Conservation (phyloP, 2,113 vertebrate genomes). For the Pardalotus punctatus region DNA sequence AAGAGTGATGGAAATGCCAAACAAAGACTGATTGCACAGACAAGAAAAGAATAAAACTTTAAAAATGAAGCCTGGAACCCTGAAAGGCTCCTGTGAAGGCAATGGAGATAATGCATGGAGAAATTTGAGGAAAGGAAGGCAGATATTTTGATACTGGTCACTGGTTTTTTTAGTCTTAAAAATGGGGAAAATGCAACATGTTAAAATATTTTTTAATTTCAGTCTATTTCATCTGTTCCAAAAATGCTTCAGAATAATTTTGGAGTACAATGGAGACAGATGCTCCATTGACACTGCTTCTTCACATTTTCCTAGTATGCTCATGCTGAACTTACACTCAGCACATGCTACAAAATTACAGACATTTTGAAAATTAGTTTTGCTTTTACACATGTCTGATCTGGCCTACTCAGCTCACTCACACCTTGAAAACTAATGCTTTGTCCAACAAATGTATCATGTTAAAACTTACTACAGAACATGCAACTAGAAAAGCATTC, state of each 20-base stretch:
- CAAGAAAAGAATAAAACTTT: background rate
- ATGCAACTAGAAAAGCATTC: background rate
- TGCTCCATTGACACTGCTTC: background rate
- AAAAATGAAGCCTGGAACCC: background rate
- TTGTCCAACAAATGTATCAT: background rate
- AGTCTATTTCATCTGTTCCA: background rate
- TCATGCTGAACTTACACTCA: background rate
- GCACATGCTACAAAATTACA: background rate
- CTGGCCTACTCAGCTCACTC: background rate
- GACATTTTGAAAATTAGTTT: background rate
- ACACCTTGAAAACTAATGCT: background rate
- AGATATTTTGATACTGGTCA: background rate
- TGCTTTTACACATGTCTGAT: background rate
- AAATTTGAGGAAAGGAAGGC: background rate
- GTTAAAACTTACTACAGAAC: background rate
- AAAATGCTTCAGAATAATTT: background rate
- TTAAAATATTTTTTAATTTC: background rate
- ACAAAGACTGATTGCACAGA: background rate
- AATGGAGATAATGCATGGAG: background rate
- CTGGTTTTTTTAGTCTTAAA: background rate
- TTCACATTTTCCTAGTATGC: background rate
- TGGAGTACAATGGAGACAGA: fast-evolving
- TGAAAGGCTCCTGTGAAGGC: background rate
- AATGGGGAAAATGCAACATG: background rate
- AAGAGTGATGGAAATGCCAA: background rate